Evolutionary conservation across 1,140 invertebrate genomes (phyloP), one percentile per base, ranked within the genome.

Genomic region (Lepidostoma basale): DNA sequence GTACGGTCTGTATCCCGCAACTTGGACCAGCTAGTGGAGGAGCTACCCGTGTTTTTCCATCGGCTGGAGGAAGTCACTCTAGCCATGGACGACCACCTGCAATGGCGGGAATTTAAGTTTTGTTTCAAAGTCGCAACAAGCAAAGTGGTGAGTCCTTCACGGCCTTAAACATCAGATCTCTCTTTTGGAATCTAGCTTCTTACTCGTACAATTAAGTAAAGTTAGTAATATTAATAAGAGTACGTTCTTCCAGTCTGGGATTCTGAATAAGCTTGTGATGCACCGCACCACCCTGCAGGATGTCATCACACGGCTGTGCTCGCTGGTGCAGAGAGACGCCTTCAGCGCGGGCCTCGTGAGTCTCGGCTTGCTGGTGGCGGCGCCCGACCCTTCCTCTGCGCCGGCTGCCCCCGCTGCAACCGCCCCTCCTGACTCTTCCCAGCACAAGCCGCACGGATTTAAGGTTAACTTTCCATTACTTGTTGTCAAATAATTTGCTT

Each of bases 101-200:
- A 86, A 72, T 87, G 86, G 84, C 81, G 82, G 63, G 86, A 88
- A 74, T 88, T 87, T 79, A 88, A 88, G 75, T 88, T 88, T 75
- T 84, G 85, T 68, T 87, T 88, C 70, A 87, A 88, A 81, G 79
- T 87, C n/a, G 85, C 83, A 3, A 87, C 86, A 39, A 87, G 86
- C 44, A 87, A 87, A 86, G 83, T 88, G 63, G 87, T 88, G 77
- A 78, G 85, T 81, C 10, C 52, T n/a, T 45, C n/a, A n/a, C n/a
- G n/a, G n/a, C 30, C 5, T 12, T 33, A 12, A 5, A 6, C 30
- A 5, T 33, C 6, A 33, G 30, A 6, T 12, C 12, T 33, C 30
- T 33, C 30, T 5, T 33, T 33, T 33, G 30, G 30, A 33, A 33
- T 33, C 12, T 33, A 5, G 5, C 12, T 33, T 33, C n/a, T n/a